Percentiles rank a stretch among this genome's conserved stretches.
Conservation (phyloP, 2,113 vertebrate species). For the Pavo muticus region DNA sequence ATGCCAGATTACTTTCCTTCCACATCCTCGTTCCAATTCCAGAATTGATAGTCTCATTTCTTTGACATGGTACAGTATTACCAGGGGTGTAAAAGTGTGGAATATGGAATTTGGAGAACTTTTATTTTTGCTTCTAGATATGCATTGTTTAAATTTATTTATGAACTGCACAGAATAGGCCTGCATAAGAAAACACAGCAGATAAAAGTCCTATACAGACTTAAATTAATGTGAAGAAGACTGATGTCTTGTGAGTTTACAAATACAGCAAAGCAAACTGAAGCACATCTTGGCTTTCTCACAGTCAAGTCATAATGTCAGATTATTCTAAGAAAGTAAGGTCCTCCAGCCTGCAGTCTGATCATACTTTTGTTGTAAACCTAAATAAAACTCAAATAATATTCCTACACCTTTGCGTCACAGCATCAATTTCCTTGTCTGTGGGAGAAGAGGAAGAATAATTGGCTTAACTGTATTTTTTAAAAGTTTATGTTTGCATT, state of each 20-base stretch:
- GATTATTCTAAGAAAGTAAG: background rate
- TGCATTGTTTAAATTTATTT: background rate
- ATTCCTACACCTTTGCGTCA: background rate
- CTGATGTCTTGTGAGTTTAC: background rate
- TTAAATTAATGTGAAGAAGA: background rate
- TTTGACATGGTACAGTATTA: background rate
- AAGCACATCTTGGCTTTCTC: background rate
- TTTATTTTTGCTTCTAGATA: background rate
- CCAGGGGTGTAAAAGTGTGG: accelerated
- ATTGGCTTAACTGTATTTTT: background rate
- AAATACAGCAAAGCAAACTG: background rate
- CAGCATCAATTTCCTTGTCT: background rate
- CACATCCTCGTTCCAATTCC: background rate
- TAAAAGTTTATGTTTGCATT: background rate
- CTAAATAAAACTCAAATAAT: background rate
- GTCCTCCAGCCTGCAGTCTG: background rate
- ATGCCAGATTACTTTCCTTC: background rate
- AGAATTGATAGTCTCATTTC: constrained; percentile 18
- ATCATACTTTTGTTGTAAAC: background rate
- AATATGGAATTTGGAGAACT: background rate
- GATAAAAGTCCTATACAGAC: background rate
- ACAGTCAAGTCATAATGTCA: background rate
- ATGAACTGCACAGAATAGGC: background rate
- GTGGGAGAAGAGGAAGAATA: background rate
- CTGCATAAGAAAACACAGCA: background rate